Percentiles rank a stretch among this genome's conserved stretches.
Conservation (phyloP, 1,140 invertebrate genomes). For the Apis laboriosa region DNA sequence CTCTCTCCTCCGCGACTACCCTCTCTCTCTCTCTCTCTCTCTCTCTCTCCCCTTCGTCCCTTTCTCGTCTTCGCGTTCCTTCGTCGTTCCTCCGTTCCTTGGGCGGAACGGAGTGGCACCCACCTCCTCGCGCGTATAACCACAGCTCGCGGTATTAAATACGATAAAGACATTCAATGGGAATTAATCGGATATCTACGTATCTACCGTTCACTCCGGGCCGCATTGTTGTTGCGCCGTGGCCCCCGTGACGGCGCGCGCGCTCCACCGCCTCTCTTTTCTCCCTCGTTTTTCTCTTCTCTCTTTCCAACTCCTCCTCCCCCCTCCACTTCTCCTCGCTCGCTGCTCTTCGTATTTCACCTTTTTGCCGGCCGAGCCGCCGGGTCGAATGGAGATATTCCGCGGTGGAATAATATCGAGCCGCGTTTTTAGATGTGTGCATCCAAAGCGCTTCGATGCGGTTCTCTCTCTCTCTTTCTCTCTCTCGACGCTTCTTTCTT, state of each 20-base stretch:
- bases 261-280: slow-evolving; percentile 22
- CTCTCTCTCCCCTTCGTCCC: not conserved
- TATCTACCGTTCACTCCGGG: slow-evolving; percentile 64
- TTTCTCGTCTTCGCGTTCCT: not conserved
- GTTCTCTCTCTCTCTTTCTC: not conserved
- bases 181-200: slow-evolving; percentile 79
- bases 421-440: slow-evolving; percentile 49
- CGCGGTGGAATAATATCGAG: slow-evolving; percentile 60
- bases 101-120: not conserved
- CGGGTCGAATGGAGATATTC: slow-evolving; percentile 63
- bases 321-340: slow-evolving; percentile 11
- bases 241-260: slow-evolving; percentile 50
- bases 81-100: not conserved
- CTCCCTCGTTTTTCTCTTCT: slow-evolving; percentile 36
- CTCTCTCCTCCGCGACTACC: not conserved
- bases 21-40: too few relatives aligned
- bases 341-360: slow-evolving; percentile 38
- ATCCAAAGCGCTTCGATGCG: slow-evolving; percentile 36
- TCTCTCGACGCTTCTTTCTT: too few relatives aligned
- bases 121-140: not conserved
- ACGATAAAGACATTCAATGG: slow-evolving; percentile 79
- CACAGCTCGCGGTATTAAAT: slow-evolving; percentile 69
- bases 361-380: slow-evolving; percentile 25
- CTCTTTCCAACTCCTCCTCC: slow-evolving; percentile 11
- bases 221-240: slow-evolving; percentile 58